Conservation (phyloP, 1,140 invertebrate genomes). For the Rhagoletis zephyria region DNA sequence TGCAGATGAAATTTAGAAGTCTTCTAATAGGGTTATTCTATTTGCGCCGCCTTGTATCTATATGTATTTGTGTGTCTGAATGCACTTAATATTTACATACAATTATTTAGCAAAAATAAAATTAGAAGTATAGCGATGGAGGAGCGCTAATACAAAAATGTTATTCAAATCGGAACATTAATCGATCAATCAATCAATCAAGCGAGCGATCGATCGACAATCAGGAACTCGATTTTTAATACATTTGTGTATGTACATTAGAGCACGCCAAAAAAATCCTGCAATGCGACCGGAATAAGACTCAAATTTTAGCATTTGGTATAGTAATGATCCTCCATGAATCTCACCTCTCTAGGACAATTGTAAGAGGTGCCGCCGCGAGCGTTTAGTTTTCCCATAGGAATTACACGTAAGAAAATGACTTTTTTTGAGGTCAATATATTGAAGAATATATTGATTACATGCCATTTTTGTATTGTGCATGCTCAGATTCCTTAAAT, state of each 20-base stretch:
- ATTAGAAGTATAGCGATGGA: not conserved
- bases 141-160: not conserved
- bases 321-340: too few relatives aligned
- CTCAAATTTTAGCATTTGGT: too few relatives aligned
- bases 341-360: too few relatives aligned
- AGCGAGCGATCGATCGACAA: constrained; percentile 29
- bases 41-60: not conserved
- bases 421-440: not conserved
- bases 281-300: too few relatives aligned
- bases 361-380: too few relatives aligned
- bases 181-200: constrained; percentile 14
- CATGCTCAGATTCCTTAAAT: too few relatives aligned
- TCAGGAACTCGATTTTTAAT: not conserved
- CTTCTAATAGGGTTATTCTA: too few relatives aligned
- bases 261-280: too few relatives aligned
- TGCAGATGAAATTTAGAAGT: too few relatives aligned
- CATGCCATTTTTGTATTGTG: too few relatives aligned
- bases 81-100: constrained; percentile 4
- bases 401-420: too few relatives aligned
- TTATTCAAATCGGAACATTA: not conserved
- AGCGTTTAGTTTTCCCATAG: too few relatives aligned
- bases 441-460: not conserved
- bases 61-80: not conserved
- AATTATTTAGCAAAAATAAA: not conserved
- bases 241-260: not conserved